Percentiles rank a stretch among this genome's conserved stretches.
These are phyloP conservation scores for Hypocryptadius cinnamomeus DNA, from an alignment of 2,113 vertebrate species.

Conservation along the genomic window DNA sequence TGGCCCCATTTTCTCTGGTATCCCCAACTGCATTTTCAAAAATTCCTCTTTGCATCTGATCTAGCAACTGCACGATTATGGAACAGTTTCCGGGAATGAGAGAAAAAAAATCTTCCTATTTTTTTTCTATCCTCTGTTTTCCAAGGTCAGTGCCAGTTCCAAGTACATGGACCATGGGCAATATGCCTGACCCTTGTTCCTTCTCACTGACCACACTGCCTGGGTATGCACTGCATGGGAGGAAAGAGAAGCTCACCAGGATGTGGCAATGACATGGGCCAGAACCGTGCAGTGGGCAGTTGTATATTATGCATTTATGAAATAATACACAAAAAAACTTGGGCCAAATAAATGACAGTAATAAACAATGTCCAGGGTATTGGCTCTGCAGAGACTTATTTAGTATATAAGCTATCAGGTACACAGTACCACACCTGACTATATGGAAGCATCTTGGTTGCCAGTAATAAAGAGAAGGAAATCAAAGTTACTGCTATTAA, in stretches of 20 bases:
- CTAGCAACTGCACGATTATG: neutral
- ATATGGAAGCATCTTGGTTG: neutral
- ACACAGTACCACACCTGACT: neutral
- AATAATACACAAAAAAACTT: neutral
- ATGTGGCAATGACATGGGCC: neutral
- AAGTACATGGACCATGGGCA: neutral
- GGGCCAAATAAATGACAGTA: neutral
- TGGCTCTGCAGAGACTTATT: neutral
- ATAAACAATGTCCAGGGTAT: neutral
- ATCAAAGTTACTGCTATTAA: neutral
- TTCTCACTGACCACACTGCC: neutral
- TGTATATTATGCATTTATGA: neutral
- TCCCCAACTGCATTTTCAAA: neutral
- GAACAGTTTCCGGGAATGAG: neutral
- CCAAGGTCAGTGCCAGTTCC: neutral
- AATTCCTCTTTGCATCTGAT: neutral
- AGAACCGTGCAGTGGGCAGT: neutral
- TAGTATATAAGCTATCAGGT: neutral
- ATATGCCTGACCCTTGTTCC: neutral
- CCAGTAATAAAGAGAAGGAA: neutral
- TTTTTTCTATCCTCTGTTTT: neutral
- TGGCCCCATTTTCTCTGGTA: constrained; percentile 18
- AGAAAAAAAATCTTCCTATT: neutral
- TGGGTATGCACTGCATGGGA: neutral
- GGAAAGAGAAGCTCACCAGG: neutral